Evolutionary conservation across 2,888 invertebrate species (phyloP), one percentile per base, ranked within the genome.

Genomic region (Endotricha flammealis): DNA sequence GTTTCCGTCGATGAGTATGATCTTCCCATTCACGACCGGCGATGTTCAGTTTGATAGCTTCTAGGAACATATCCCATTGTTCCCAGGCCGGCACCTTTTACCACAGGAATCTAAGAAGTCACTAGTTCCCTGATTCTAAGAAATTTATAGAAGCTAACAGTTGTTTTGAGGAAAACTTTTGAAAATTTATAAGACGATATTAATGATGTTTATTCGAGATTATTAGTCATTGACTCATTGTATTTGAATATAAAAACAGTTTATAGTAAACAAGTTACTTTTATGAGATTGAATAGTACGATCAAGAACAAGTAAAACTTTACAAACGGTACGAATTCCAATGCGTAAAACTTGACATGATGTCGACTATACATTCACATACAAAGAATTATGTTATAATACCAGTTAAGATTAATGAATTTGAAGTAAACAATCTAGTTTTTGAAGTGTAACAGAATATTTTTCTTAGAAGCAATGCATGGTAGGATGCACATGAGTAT

Each of bases 21-120:
- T 62, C 57, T 65, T 59, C 58, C 58, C 60, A 67, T 70, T 67
- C 67, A 61, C 53, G 48, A 55, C 58, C 55, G 58, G 62, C 53
- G 52, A 62, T 59, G 53, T 61, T 52, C 46, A 50, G 57, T 62
- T 63, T 63, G 56, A 59, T 44, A 34, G 53, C 41, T 76, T 77
- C 77, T 67, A 66, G 59, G 72, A 78, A 77, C 47, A 47, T 54
- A 55, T 48, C 40, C 68, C 54, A 76, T 76, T 73, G 72, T 74
- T 72, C 74, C 53, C 44, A 56, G 65, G 72, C 70, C 71, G 66
- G 72, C 60, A 60, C 56, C 68, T 72, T 66, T 67, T 52, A 48
- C 41, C 39, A 53, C 48, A 32, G 23, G 22, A 27, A 36, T 45
- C 44, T 47, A 55, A 46, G 53, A 62, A 64, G 64, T 61, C 52